phyloP scores from a whole-genome alignment of 2,113 vertebrate species.

The Thryonomys swinderianus region DNA sequence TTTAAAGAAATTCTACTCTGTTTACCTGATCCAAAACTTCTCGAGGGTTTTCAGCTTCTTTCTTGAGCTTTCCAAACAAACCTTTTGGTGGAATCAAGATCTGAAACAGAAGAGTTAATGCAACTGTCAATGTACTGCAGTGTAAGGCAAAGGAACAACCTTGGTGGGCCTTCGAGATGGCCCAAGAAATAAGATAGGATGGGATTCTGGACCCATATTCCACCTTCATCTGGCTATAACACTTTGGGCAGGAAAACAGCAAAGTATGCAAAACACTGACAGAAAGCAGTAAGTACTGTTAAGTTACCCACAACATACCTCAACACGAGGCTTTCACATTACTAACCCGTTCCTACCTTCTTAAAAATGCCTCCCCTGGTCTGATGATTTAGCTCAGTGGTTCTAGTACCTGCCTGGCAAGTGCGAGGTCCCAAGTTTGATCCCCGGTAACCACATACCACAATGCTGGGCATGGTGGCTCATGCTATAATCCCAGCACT shows the following conservation, averaged over 20 bases:
- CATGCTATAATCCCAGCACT: no score
- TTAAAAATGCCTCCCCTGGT: background rate
- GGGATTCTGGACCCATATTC: background rate
- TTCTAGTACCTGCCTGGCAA: no score
- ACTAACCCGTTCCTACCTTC: background rate
- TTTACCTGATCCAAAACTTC: slow-evolving; percentile 98
- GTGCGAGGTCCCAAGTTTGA: no score
- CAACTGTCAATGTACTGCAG: background rate
- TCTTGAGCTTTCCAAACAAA: slow-evolving; percentile 95
- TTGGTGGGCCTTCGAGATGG: background rate
- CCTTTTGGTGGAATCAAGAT: slow-evolving; percentile 98
- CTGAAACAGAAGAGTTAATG: slow-evolving; percentile 78
- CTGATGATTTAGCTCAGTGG: no score
- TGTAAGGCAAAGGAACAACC: background rate
- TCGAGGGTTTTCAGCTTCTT: slow-evolving; percentile 95
- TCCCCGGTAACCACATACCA: no score
- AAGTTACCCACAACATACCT: background rate
- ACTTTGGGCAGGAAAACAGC: background rate
- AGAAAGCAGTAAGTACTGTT: background rate
- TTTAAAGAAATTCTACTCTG: background rate
- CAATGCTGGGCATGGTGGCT: no score
- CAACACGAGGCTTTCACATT: background rate
- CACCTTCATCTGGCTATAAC: background rate
- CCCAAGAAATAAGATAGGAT: background rate
- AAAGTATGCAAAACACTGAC: background rate